Percentiles rank a stretch among this genome's conserved stretches.
Evolutionary conservation across 2,113 vertebrate species (phyloP).

Genomic region (Mastomys natalensis): DNA sequence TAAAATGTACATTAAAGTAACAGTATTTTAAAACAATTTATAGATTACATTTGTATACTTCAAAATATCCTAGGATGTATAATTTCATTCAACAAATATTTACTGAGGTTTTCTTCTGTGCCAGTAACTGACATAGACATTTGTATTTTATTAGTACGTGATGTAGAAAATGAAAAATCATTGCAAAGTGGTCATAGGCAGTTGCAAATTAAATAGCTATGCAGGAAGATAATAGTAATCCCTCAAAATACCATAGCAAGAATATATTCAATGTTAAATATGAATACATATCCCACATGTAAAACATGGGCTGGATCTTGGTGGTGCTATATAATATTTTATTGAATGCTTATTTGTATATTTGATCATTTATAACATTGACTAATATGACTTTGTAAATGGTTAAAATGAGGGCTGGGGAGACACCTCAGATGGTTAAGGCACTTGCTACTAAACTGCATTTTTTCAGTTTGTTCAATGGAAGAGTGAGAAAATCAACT

Average conservation of each 20-base stretch:
- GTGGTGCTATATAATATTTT: neutral
- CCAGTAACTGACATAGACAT: neutral
- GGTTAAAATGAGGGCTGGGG: neutral
- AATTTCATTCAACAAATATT: neutral
- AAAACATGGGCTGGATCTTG: neutral
- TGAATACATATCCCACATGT: neutral
- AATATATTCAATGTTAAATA: neutral
- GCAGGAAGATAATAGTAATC: neutral
- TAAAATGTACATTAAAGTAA: neutral
- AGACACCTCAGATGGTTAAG: neutral
- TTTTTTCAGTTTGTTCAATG: neutral
- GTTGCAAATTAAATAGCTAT: slow-evolving; percentile 12
- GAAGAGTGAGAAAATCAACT: neutral
- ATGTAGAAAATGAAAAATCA: neutral
- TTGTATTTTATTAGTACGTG: neutral
- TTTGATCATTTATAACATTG: neutral
- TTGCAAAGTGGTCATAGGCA: neutral
- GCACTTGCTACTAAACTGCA: neutral
- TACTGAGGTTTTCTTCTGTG: neutral
- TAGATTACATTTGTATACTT: neutral
- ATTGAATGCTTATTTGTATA: neutral
- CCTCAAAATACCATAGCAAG: neutral
- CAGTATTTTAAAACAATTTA: neutral
- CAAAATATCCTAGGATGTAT: neutral
- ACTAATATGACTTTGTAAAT: neutral